Percentiles rank a stretch among this genome's conserved stretches.
Conservation (phyloP, 2,888 invertebrate genomes). For the Ennomos fuscantarius region DNA sequence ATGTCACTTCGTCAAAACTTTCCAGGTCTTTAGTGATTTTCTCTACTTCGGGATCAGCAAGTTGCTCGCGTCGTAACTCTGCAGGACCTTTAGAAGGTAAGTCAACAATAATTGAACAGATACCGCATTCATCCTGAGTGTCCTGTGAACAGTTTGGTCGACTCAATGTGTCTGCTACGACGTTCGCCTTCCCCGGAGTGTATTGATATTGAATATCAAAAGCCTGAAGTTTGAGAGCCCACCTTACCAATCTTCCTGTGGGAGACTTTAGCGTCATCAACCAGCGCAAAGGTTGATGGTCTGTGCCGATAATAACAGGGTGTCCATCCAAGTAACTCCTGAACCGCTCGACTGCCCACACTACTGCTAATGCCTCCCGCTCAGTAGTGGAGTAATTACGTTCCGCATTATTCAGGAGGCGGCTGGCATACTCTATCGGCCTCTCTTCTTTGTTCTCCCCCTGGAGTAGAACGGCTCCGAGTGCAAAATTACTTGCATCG, state of each 20-base stretch:
- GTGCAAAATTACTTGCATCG: constrained; percentile 48
- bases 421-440: constrained; percentile 3
- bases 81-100: not conserved
- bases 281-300: no score
- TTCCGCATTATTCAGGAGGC: not conserved
- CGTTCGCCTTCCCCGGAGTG: no score
- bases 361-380: not conserved
- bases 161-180: no score
- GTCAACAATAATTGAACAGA: not conserved
- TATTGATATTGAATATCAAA: no score
- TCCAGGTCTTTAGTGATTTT: constrained; percentile 41
- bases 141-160: no score
- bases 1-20: constrained; percentile 1
- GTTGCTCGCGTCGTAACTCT: constrained; percentile 32
- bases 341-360: no score
- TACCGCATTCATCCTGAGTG: not conserved
- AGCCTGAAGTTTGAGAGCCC: no score
- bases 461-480: constrained; percentile 45
- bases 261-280: no score
- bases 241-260: no score
- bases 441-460: constrained; percentile 42
- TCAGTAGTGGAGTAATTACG: constrained; percentile 1
- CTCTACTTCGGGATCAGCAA: constrained; percentile 33
- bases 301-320: no score
- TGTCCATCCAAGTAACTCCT: no score